Evolutionary conservation across 2,113 vertebrate species (phyloP).

Genomic region (Antechinus flavipes): DNA sequence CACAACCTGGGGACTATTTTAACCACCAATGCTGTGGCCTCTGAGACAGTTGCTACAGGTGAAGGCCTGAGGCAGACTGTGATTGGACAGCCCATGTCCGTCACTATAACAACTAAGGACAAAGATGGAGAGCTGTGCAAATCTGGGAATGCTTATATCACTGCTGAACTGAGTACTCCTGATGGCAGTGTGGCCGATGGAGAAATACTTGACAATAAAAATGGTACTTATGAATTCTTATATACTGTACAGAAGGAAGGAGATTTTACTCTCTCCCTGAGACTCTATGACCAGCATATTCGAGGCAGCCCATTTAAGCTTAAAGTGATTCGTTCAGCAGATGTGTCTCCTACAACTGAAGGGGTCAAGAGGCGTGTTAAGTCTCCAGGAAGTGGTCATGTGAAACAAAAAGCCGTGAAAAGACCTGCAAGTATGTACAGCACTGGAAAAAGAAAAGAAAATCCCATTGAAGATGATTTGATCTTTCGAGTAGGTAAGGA

Average conservation of each 20-base stretch:
- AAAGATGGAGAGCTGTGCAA: slow-evolving; percentile 96
- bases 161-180: slow-evolving; percentile 91
- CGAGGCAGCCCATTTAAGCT: slow-evolving; percentile 97
- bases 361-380: slow-evolving; percentile 94
- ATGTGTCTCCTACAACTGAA: slow-evolving; percentile 91
- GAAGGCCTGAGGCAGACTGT: slow-evolving; percentile 94
- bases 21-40: slow-evolving; percentile 95
- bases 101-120: slow-evolving; percentile 97
- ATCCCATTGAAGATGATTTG: slow-evolving; percentile 95
- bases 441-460: slow-evolving; percentile 96
- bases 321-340: slow-evolving; percentile 91
- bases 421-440: slow-evolving; percentile 98
- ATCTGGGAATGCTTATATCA: slow-evolving; percentile 94
- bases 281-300: slow-evolving; percentile 96
- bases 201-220: slow-evolving; percentile 97
- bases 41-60: slow-evolving; percentile 94
- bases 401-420: slow-evolving; percentile 96
- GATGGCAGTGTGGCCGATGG: slow-evolving; percentile 92
- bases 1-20: slow-evolving; percentile 96
- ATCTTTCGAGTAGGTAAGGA: slow-evolving; percentile 95
- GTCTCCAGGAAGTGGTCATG: slow-evolving; percentile 92
- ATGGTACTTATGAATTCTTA: slow-evolving; percentile 96
- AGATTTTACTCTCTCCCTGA: slow-evolving; percentile 91
- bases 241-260: slow-evolving; percentile 95
- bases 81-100: slow-evolving; percentile 91